A percentile compares a stretch with the other conserved stretches of the same genome.
These are phyloP conservation scores for Halcyon chelicuti DNA, from an alignment of 2,797 vertebrate genomes.

Conservation along the genomic window DNA sequence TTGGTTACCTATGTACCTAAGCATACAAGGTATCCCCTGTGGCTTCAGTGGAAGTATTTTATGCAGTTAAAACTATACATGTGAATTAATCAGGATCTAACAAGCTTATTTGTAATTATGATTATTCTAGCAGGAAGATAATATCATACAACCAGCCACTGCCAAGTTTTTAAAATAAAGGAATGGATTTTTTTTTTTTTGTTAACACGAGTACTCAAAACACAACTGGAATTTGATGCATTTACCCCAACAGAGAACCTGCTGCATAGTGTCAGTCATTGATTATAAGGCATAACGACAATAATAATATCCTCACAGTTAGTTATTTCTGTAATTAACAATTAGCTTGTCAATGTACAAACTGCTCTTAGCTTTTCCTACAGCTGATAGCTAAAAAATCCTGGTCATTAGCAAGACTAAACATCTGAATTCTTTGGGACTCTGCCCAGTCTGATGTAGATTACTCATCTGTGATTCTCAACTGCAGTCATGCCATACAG, in stretches of 20 bases:
- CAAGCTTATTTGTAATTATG: background rate
- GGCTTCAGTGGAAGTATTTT: background rate
- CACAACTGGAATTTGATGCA: background rate
- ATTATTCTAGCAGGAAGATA: background rate
- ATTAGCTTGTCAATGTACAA: constrained; percentile 24
- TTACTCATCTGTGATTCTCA: constrained; percentile 50
- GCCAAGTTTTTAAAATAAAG: background rate
- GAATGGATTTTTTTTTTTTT: background rate
- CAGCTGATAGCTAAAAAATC: constrained; percentile 13
- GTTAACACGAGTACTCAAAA: background rate
- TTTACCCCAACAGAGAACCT: background rate
- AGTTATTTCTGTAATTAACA: constrained; percentile 48
- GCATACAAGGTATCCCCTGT: fast-evolving
- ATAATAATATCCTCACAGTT: background rate
- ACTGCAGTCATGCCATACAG: background rate
- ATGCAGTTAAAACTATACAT: background rate
- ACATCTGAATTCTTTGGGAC: constrained; percentile 46
- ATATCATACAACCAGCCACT: background rate
- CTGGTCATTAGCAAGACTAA: constrained; percentile 18
- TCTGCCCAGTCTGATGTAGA: constrained; percentile 33
- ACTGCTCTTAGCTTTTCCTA: constrained; percentile 27
- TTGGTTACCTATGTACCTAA: background rate
- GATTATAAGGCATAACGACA: background rate
- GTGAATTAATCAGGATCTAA: background rate
- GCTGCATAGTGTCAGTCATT: background rate